Conservation (phyloP, 2,888 invertebrate species). For the Phlogophora meticulosa region DNA sequence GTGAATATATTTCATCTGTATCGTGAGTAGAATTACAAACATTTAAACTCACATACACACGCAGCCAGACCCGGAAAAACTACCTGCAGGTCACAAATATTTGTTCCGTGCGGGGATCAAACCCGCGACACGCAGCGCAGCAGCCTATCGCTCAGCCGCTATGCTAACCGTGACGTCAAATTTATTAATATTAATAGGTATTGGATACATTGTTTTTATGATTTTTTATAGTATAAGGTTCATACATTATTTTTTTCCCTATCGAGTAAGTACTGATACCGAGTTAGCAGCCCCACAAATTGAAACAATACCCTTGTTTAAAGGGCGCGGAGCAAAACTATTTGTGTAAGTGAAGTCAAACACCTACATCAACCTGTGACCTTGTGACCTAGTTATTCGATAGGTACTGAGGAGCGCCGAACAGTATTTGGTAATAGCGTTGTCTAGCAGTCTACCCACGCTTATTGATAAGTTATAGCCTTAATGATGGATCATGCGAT, state of each 20-base stretch:
- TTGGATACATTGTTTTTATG: not conserved
- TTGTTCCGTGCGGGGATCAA: too few relatives aligned
- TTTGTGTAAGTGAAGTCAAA: slow-evolving; percentile 14
- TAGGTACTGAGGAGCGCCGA: slow-evolving; percentile 24
- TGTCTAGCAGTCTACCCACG: slow-evolving; percentile 28
- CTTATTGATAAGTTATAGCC: slow-evolving; percentile 13
- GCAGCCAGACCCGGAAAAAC: too few relatives aligned
- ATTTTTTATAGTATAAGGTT: not conserved
- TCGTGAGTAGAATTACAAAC: too few relatives aligned
- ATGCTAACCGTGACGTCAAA: too few relatives aligned
- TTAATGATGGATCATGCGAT: slow-evolving; percentile 3
- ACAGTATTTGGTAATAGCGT: slow-evolving; percentile 9
- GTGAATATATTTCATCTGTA: too few relatives aligned
- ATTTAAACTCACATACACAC: too few relatives aligned
- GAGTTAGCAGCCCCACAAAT: not conserved
- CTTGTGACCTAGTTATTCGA: slow-evolving; percentile 32
- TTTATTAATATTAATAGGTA: too few relatives aligned
- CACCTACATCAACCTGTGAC: slow-evolving; percentile 29
- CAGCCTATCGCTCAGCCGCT: too few relatives aligned
- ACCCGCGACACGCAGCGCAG: too few relatives aligned
- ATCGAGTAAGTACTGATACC: not conserved
- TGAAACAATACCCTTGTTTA: not conserved
- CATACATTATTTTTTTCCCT: too few relatives aligned
- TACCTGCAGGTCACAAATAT: too few relatives aligned
- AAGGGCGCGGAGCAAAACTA: slow-evolving; percentile 9